A percentile compares a stretch with the other conserved stretches of the same genome.
Conservation (phyloP, 2,113 vertebrate genomes). For the Hemiscyllium ocellatum region DNA sequence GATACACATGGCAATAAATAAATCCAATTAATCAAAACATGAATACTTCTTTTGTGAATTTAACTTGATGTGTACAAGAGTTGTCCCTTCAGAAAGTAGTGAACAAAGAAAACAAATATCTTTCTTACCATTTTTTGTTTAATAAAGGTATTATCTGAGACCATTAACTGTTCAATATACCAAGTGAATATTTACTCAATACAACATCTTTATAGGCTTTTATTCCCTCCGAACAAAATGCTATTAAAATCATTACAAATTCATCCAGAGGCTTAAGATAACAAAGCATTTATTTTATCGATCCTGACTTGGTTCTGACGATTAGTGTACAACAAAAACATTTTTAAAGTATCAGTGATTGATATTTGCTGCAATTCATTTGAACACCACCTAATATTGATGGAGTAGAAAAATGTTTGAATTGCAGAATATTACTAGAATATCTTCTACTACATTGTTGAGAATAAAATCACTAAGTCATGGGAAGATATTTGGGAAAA, state of each 20-base stretch:
- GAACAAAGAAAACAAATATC: not conserved
- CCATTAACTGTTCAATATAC: not conserved
- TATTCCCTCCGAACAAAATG: not conserved
- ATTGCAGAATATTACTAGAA: not conserved
- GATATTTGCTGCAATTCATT: constrained; percentile 8
- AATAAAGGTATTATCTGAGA: not conserved
- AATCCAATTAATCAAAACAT: not conserved
- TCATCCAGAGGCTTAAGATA: not conserved
- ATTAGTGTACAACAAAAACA: not conserved
- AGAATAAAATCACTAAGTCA: no score
- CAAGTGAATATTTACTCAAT: not conserved
- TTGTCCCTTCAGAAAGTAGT: not conserved
- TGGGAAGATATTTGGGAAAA: no score
- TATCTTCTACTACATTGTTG: not conserved
- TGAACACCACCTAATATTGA: not conserved
- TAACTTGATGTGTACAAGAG: not conserved
- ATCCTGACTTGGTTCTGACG: not conserved
- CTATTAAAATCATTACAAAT: not conserved
- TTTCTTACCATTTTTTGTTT: not conserved
- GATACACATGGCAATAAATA: not conserved
- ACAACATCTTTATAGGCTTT: not conserved
- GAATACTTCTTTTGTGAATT: not conserved
- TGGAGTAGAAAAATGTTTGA: not conserved
- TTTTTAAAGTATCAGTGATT: not conserved
- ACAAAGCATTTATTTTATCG: not conserved